Conservation (phyloP, 1,140 invertebrate species). For the Drosophila teissieri region DNA sequence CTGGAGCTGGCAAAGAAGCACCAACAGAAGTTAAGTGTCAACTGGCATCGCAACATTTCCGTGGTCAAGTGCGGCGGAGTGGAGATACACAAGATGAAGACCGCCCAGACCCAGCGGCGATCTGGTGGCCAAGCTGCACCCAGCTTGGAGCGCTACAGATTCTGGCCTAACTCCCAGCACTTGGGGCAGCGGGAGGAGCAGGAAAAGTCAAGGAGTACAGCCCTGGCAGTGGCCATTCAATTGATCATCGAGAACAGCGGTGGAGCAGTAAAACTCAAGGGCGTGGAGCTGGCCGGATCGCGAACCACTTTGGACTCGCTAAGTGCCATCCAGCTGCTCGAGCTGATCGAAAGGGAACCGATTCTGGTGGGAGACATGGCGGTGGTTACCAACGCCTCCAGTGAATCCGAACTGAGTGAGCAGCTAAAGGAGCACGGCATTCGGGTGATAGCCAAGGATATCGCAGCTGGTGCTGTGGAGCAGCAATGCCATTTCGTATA, state of each 20-base stretch:
- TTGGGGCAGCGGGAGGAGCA: conserved; percentile 78
- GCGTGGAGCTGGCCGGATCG: conserved; percentile 89
- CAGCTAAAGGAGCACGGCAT: conserved; percentile 83
- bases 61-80: conserved; percentile 94
- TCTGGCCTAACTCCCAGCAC: conserved; percentile 90
- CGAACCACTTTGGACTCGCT: conserved; percentile 87
- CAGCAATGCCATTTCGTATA: conserved; percentile 88
- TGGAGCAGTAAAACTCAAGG: conserved; percentile 89
- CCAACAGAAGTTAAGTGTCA: conserved; percentile 86
- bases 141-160: conserved; percentile 92
- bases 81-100: conserved; percentile 95
- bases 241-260: conserved; percentile 91
- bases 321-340: conserved; percentile 86
- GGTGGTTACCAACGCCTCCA: conserved; percentile 84
- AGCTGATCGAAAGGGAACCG: conserved; percentile 88
- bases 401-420: conserved; percentile 80
- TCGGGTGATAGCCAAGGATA: conserved; percentile 86
- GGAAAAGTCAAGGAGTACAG: conserved; percentile 86
- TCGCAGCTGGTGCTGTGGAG: conserved; percentile 86
- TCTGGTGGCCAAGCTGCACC: conserved; percentile 90
- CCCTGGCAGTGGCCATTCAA: conserved; percentile 88
- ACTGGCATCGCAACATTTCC: conserved; percentile 90
- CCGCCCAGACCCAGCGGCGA: conserved; percentile 93
- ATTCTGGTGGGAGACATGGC: conserved; percentile 87
- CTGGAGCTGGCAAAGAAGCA: conserved; percentile 85